Evolutionary conservation across 1,140 invertebrate species (phyloP), one percentile per base, ranked within the genome.

Genomic region (Helicoverpa armigera): DNA sequence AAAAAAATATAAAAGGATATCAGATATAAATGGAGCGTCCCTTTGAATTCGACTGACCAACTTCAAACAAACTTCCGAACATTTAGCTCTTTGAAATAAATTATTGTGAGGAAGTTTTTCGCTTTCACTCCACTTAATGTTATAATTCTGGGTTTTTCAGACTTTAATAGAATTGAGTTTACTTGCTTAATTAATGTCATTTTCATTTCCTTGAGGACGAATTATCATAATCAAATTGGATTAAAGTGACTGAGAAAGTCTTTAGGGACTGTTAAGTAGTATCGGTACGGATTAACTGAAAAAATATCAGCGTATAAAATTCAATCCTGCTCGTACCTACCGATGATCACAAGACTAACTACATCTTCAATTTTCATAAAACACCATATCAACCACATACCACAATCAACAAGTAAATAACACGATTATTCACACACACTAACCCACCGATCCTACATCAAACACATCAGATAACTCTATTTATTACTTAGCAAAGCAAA

Each of bases 401-500:
- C 35, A 43, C 35, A 43, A 43, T 43, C 35, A 43, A 43, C 35
- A 43, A 43, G 35, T 43, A 43, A 43, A 18, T 58, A 58, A 58
- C 54, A 58, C 54, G 54, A 58, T 58, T 16, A 16, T 5, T 58
- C 54, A 10, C 54, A 58, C 16, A 58, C 14, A 14, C 9, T 1
- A 9, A 43, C 13, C 14, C 5, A 16, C n/a, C 43, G 16, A 69
- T 69, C 65, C 11, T 10, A 10, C 29, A 51, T 11, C 48, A 63
- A 43, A 31, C 54, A 50, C 23, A 18, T 29, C 12, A 7, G 29
- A 51, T 75, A 75, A 75, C 12, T 51, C 31, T 50, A 75, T 61
- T 61, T 75, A 31, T 58, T 54, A 73, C 69, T 51, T 74, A 61
- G 18, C 48, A 60, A 74, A 35, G 1, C 58, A 76, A 63, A 76